Evolutionary conservation across 2,797 vertebrate genomes (phyloP).

Genomic region (Echeneis naucrates): DNA sequence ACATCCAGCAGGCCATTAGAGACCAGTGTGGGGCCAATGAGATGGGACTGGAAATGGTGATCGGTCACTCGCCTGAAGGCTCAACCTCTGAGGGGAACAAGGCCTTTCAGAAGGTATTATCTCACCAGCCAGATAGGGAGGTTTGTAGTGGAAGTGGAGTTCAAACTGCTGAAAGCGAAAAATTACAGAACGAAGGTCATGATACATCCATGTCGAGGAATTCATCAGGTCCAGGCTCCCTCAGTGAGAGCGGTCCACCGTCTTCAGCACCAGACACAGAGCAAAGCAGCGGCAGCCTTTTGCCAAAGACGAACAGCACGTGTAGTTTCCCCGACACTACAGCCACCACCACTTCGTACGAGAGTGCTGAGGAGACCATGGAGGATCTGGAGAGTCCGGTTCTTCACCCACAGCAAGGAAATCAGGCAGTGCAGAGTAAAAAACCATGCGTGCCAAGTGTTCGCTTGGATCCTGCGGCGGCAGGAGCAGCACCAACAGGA

Average conservation of each 20-base stretch:
- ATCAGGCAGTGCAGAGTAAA: constrained; percentile 1
- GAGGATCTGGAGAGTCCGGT: constrained; percentile 72
- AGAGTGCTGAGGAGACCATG: constrained; percentile 80
- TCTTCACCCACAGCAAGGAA: constrained; percentile 15
- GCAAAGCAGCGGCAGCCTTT: constrained; percentile 70
- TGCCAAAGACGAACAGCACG: constrained; percentile 79
- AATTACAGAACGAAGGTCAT: constrained; percentile 27
- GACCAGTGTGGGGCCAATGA: constrained; percentile 80
- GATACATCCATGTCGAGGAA: constrained; percentile 54
- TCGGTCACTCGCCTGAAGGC: constrained; percentile 1
- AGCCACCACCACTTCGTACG: constrained; percentile 77
- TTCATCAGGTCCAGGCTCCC: constrained; percentile 69
- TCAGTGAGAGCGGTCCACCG: constrained; percentile 69
- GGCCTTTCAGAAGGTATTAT: constrained; percentile 1
- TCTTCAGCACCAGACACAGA: constrained; percentile 68
- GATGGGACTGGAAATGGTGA: constrained; percentile 16
- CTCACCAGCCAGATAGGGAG: constrained; percentile 61
- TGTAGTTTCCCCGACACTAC: constrained; percentile 82
- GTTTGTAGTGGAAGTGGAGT: constrained; percentile 33
- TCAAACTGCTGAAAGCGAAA: neutral
- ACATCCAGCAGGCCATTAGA: constrained; percentile 92
- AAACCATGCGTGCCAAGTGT: constrained; percentile 41
- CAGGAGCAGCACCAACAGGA: constrained; percentile 29
- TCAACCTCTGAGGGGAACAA: neutral
- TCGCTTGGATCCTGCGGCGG: constrained; percentile 34